phyloP scores from a whole-genome alignment of 1,140 invertebrate genomes.

The Eumaeus atala region DNA sequence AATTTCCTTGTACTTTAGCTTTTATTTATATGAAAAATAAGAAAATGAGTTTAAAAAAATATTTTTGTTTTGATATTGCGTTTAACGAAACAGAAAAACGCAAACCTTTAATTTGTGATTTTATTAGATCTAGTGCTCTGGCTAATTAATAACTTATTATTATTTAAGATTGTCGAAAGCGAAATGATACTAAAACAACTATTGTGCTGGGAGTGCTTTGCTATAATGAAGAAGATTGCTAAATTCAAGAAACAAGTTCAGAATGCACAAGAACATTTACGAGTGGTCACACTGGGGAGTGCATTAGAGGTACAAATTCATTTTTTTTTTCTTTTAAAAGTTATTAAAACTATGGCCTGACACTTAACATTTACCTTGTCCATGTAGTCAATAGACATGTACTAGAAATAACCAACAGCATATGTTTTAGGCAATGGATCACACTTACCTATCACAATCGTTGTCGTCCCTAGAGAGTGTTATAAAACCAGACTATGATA shows the following conservation, averaged over 20 bases:
- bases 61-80: neutral
- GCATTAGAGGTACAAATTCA: slow-evolving; percentile 41
- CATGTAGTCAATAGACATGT: neutral
- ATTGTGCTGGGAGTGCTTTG: slow-evolving; percentile 59
- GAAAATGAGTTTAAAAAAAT: neutral
- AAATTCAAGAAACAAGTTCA: slow-evolving; percentile 55
- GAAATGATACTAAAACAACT: slow-evolving; percentile 33
- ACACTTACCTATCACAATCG: slow-evolving; percentile 58
- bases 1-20: neutral
- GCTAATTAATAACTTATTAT: neutral
- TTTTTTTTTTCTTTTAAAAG: neutral
- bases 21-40: neutral
- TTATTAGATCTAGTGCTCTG: neutral
- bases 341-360: too few species aligned
- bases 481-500: slow-evolving; percentile 48
- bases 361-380: neutral
- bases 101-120: too few species aligned
- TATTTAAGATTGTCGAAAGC: slow-evolving; percentile 40
- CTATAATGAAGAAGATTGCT: slow-evolving; percentile 41
- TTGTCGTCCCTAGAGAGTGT: slow-evolving; percentile 40
- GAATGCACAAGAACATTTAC: slow-evolving; percentile 52
- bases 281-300: slow-evolving; percentile 44
- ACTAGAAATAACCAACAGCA: neutral
- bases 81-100: too few species aligned
- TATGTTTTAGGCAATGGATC: slow-evolving; percentile 47